Evolutionary conservation across 2,888 invertebrate species (phyloP).

Genomic region (Allygus modestus): DNA sequence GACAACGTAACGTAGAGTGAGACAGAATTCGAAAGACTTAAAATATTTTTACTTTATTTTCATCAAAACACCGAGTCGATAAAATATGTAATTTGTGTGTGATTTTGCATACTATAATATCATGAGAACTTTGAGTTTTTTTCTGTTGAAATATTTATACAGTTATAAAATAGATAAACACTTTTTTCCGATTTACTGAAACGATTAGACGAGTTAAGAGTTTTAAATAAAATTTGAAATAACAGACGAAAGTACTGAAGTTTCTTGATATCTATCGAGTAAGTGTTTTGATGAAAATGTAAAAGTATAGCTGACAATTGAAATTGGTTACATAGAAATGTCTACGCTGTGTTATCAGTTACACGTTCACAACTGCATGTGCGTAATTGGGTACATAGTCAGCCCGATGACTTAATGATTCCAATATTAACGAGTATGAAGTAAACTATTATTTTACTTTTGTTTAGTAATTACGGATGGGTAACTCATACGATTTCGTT

Average conservation of each 20-base stretch:
- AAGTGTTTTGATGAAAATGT: conserved; percentile 56
- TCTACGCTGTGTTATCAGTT: not conserved
- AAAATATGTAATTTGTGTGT: not conserved
- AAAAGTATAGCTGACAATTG: not conserved
- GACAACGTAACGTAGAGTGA: not conserved
- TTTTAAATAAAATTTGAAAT: not conserved
- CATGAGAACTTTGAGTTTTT: not conserved
- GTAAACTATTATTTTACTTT: no score
- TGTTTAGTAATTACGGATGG: not conserved
- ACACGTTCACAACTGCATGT: conserved; percentile 1
- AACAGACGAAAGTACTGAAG: not conserved
- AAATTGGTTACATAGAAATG: conserved; percentile 17
- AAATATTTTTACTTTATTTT: conserved; percentile 10
- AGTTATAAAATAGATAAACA: no score
- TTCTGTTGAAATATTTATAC: not conserved
- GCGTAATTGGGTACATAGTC: not conserved
- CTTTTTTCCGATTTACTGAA: not conserved
- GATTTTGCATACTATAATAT: not conserved
- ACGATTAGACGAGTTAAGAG: not conserved
- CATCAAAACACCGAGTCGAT: conserved; percentile 57
- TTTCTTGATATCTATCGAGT: conserved; percentile 42
- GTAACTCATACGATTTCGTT: not conserved
- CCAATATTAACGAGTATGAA: no score
- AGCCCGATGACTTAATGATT: no score
- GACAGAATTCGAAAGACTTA: not conserved